Evolutionary conservation across 2,113 vertebrate genomes (phyloP).

Genomic region (Machaerirhynchus nigripectus): DNA sequence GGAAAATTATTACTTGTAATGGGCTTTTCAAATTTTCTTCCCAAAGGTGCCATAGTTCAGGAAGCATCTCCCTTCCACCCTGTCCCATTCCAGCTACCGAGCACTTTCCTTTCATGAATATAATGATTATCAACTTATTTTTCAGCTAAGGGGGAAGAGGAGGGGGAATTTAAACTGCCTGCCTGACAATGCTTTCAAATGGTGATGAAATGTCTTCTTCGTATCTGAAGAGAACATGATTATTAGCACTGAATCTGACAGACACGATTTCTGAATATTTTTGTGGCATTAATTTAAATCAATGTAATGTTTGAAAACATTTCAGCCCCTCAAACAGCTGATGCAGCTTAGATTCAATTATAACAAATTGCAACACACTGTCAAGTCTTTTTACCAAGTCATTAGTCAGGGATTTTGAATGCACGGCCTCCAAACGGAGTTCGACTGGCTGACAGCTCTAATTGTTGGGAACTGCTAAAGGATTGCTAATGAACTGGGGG

Average conservation of each 20-base stretch:
- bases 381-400: slow-evolving; percentile 87
- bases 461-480: slow-evolving; percentile 85
- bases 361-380: slow-evolving; percentile 82
- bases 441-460: slow-evolving; percentile 77
- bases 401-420: slow-evolving; percentile 83
- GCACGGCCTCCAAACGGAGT: slow-evolving; percentile 55
- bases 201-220: slow-evolving; percentile 50
- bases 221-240: slow-evolving; percentile 48
- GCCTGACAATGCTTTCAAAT: slow-evolving; percentile 65
- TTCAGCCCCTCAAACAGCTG: slow-evolving; percentile 84
- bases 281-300: slow-evolving; percentile 80
- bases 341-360: slow-evolving; percentile 87
- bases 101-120: background rate
- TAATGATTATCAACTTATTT: slow-evolving; percentile 38
- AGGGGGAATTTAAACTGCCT: slow-evolving; percentile 32
- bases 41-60: background rate
- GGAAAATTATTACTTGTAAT: slow-evolving; percentile 10
- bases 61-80: background rate
- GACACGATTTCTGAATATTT: slow-evolving; percentile 65
- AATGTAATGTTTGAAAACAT: slow-evolving; percentile 84
- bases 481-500: slow-evolving; percentile 85
- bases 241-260: slow-evolving; percentile 65
- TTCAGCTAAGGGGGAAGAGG: background rate
- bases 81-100: background rate
- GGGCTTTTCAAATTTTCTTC: background rate